Percentiles rank a stretch among this genome's conserved stretches.
Conservation (phyloP, 2,113 vertebrate genomes). For the Osmerus mordax region DNA sequence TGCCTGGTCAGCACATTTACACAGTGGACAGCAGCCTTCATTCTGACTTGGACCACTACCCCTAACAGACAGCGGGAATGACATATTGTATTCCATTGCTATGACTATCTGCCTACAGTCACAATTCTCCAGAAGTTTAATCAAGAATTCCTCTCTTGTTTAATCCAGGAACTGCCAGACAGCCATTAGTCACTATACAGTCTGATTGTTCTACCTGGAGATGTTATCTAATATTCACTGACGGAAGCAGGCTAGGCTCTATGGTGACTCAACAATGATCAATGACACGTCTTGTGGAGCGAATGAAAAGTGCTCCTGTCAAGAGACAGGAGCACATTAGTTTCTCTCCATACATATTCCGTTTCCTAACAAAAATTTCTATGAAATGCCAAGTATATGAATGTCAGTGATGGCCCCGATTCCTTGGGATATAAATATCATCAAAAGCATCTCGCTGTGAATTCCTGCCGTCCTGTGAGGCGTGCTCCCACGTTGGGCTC, state of each 20-base stretch:
- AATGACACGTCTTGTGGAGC: neutral
- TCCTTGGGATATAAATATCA: constrained; percentile 59
- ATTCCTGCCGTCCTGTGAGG: constrained; percentile 9
- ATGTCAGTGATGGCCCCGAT: constrained; percentile 42
- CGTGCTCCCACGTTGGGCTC: neutral
- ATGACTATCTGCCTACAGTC: too few species aligned
- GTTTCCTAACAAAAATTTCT: neutral
- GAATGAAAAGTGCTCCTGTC: neutral
- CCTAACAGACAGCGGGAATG: neutral
- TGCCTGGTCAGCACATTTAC: neutral
- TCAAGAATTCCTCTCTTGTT: too few species aligned
- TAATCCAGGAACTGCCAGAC: too few species aligned
- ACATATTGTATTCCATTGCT: too few species aligned
- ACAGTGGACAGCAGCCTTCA: constrained; percentile 2
- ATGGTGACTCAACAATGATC: neutral
- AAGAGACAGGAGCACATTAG: neutral
- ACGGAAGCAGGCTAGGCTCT: neutral
- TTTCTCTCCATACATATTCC: neutral
- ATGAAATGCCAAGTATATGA: constrained; percentile 22
- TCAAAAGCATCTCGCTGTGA: constrained; percentile 34
- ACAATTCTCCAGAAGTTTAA: too few species aligned
- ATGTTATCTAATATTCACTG: too few species aligned
- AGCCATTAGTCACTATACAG: too few species aligned
- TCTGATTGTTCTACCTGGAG: too few species aligned
- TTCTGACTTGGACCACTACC: neutral